phyloP scores from a whole-genome alignment of 2,797 vertebrate genomes.

The Psittacula derbiana region DNA sequence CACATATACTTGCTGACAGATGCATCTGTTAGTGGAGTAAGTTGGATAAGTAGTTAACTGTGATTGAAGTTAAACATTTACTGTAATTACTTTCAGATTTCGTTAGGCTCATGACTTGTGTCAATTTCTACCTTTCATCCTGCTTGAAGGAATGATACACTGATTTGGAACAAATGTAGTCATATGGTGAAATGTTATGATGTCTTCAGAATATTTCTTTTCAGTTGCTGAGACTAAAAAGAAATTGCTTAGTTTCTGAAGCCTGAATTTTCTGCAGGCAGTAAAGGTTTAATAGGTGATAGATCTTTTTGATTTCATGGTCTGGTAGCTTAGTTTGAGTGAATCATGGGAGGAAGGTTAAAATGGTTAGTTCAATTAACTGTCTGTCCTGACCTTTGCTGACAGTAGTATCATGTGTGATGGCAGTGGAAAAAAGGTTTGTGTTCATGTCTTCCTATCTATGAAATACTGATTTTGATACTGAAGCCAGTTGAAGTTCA shows the following conservation, averaged over 20 bases:
- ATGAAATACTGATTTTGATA: not conserved
- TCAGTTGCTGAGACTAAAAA: not conserved
- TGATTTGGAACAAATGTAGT: not conserved
- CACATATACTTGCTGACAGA: not conserved
- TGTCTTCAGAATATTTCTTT: not conserved
- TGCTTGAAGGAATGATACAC: not conserved
- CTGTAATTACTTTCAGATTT: not conserved
- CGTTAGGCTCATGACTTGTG: not conserved
- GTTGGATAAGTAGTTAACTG: not conserved
- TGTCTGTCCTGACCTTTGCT: not conserved
- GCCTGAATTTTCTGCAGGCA: not conserved
- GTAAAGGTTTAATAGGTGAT: not conserved
- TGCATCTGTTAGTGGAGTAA: not conserved
- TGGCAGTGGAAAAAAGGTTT: not conserved
- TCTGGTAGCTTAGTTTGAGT: not conserved
- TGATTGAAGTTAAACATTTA: not conserved
- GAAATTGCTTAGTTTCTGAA: not conserved
- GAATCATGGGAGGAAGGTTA: not conserved
- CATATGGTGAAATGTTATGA: not conserved
- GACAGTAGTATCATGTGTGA: not conserved
- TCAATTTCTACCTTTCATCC: not conserved
- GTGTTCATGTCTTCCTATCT: not conserved
- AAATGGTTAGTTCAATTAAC: not conserved
- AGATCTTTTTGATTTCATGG: not conserved
- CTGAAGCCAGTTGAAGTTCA: not conserved